These are phyloP conservation scores for Elmis aenea DNA, from an alignment of 2,888 invertebrate genomes.

Conservation along the genomic window DNA sequence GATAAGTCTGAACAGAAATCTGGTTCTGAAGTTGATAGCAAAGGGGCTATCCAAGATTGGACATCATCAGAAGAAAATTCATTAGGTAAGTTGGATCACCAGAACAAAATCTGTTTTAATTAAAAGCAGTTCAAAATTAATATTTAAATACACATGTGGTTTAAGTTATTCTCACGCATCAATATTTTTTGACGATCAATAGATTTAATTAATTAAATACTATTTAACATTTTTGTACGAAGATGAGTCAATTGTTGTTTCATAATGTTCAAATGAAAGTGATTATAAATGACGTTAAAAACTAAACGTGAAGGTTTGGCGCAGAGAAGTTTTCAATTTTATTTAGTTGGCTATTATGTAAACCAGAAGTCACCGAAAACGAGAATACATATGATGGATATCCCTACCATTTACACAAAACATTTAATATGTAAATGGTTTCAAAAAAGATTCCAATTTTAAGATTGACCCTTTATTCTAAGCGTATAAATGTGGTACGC, in stretches of 20 bases:
- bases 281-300: too few species aligned
- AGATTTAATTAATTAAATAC: background rate
- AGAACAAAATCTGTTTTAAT: background rate
- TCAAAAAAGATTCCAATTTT: conserved; percentile 24
- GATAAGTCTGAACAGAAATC: conserved; percentile 76
- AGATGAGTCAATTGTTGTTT: too few species aligned
- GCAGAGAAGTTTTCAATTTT: too few species aligned
- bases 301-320: too few species aligned
- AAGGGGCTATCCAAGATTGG: conserved; percentile 48
- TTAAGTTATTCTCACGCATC: too few species aligned
- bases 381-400: too few species aligned
- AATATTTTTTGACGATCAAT: too few species aligned
- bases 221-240: conserved; percentile 1
- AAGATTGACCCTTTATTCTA: conserved; percentile 30
- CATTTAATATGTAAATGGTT: conserved; percentile 28
- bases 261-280: too few species aligned
- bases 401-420: conserved; percentile 23
- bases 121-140: too few species aligned
- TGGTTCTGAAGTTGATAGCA: conserved; percentile 44
- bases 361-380: too few species aligned
- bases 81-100: conserved; percentile 30
- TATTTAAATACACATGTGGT: too few species aligned
- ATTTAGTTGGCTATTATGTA: too few species aligned
- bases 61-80: conserved; percentile 25
- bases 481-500: conserved; percentile 31